Conservation (phyloP, 2,113 vertebrate species). For the Sardina pilchardus region DNA sequence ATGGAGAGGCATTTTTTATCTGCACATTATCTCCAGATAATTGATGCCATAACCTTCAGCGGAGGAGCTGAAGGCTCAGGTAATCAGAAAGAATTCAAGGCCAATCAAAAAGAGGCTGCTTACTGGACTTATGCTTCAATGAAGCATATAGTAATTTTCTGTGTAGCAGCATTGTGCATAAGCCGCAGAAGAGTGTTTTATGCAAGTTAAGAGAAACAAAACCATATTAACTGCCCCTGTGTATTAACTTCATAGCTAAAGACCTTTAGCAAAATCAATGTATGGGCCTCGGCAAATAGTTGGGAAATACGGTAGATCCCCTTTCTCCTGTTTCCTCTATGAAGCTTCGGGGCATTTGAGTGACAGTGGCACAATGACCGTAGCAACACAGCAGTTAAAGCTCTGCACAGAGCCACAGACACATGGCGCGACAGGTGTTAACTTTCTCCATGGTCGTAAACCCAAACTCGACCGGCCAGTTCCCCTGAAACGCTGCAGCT, state of each 20-base stretch:
- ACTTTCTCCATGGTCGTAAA: slow-evolving; percentile 9
- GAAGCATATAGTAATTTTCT: no score
- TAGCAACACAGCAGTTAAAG: not conserved
- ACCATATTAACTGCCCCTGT: no score
- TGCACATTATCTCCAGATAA: not conserved
- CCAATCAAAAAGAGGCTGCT: not conserved
- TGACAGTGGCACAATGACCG: not conserved
- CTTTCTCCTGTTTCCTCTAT: not conserved
- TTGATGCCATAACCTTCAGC: not conserved
- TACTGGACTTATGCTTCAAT: not conserved
- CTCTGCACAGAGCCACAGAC: not conserved
- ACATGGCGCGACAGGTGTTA: slow-evolving; percentile 32
- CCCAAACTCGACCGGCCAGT: not conserved
- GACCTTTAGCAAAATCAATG: no score
- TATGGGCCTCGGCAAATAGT: no score
- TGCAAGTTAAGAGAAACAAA: no score
- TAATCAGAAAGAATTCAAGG: not conserved
- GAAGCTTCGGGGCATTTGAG: not conserved
- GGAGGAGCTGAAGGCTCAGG: not conserved
- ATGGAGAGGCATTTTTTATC: not conserved
- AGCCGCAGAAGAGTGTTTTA: no score
- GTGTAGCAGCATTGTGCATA: no score
- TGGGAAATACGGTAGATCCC: no score
- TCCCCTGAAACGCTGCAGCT: not conserved
- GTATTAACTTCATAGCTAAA: no score